phyloP scores from a whole-genome alignment of 2,888 invertebrate species.

The Meganola albula region DNA sequence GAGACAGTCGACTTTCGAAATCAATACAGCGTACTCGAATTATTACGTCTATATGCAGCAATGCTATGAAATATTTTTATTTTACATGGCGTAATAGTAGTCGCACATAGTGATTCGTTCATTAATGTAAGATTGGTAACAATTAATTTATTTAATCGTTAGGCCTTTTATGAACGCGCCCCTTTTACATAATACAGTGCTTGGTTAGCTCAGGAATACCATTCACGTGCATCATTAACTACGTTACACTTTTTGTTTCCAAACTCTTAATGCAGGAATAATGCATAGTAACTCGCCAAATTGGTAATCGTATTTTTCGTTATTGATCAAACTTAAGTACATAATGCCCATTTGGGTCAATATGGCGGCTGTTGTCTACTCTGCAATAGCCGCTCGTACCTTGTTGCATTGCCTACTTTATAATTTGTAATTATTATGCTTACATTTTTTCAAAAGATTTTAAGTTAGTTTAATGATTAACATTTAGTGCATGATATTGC shows the following conservation, averaged over 20 bases:
- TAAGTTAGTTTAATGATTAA: slow-evolving; percentile 1
- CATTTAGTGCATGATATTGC: slow-evolving; percentile 32
- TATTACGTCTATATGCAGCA: slow-evolving; percentile 74
- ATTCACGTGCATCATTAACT: slow-evolving; percentile 57
- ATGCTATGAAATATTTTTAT: slow-evolving; percentile 75
- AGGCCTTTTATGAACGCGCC: slow-evolving; percentile 67
- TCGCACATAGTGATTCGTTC: slow-evolving; percentile 78
- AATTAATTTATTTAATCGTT: slow-evolving; percentile 72
- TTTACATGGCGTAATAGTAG: slow-evolving; percentile 77
- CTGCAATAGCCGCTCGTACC: background rate
- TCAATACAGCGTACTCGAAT: slow-evolving; percentile 70
- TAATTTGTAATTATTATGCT: background rate
- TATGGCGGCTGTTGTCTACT: slow-evolving; percentile 39
- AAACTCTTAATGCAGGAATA: slow-evolving; percentile 21
- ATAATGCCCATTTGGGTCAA: slow-evolving; percentile 27
- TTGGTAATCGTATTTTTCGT: slow-evolving; percentile 29
- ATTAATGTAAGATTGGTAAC: slow-evolving; percentile 79
- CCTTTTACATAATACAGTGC: slow-evolving; percentile 61
- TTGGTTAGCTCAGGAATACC: slow-evolving; percentile 52
- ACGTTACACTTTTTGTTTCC: slow-evolving; percentile 39
- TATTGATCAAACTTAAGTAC: slow-evolving; percentile 22
- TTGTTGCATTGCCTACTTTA: background rate
- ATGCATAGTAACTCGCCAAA: slow-evolving; percentile 23
- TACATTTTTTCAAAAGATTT: too few species aligned
- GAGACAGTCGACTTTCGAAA: slow-evolving; percentile 73